Evolutionary conservation across 2,797 vertebrate genomes (phyloP).

Genomic region (Botia almorhae): DNA sequence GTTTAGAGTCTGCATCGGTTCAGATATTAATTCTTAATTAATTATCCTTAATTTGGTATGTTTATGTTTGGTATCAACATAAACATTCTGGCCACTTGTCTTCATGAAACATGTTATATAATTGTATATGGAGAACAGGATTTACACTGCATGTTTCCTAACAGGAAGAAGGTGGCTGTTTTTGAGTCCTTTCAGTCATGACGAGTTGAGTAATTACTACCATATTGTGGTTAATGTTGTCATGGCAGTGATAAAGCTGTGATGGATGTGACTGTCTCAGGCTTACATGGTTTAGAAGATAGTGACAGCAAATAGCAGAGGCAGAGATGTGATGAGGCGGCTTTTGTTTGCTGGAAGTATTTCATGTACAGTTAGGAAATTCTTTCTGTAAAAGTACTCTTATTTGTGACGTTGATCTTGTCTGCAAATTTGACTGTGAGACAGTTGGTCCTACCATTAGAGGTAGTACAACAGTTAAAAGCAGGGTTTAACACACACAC

Average conservation of each 20-base stretch:
- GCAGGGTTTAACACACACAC: no score
- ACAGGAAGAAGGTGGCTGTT: conserved; percentile 27
- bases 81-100: background rate
- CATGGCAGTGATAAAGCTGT: conserved; percentile 49
- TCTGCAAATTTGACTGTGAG: background rate
- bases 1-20: background rate
- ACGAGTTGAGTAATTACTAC: conserved; percentile 50
- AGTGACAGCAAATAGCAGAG: conserved; percentile 35
- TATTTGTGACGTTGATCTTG: background rate
- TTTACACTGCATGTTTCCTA: conserved; percentile 12
- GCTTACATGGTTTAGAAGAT: conserved; percentile 51
- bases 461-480: no score
- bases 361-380: background rate
- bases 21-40: no score
- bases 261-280: conserved; percentile 55
- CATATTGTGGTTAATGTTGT: conserved; percentile 51
- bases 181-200: conserved; percentile 17
- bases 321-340: background rate
- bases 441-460: no score
- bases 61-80: no score
- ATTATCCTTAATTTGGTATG: no score
- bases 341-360: background rate
- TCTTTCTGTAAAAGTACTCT: background rate
- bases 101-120: background rate
- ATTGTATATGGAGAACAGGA: background rate